Conservation (phyloP, 2,113 vertebrate genomes). For the Ptychochromis oligacanthus region DNA sequence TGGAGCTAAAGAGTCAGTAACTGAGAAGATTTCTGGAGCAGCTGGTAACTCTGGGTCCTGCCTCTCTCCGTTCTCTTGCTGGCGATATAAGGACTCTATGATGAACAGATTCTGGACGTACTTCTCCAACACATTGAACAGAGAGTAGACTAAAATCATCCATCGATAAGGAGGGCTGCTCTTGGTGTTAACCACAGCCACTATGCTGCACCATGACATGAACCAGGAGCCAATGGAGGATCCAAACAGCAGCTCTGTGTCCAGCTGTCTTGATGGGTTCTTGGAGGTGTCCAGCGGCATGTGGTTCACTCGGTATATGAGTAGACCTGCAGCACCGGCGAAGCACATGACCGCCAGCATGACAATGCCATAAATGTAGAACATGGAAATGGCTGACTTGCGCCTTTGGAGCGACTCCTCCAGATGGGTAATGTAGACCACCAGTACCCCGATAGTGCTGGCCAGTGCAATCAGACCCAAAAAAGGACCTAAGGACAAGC, state of each 20-base stretch:
- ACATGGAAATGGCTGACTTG: slow-evolving; percentile 87
- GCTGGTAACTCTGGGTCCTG: slow-evolving; percentile 68
- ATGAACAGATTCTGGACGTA: slow-evolving; percentile 96
- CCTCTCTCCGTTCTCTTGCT: slow-evolving; percentile 69
- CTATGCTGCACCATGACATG: slow-evolving; percentile 94
- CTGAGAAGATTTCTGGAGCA: slow-evolving; percentile 82
- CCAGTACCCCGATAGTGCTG: slow-evolving; percentile 88
- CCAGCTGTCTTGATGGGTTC: slow-evolving; percentile 90
- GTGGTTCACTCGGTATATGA: slow-evolving; percentile 86
- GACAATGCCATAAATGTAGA: slow-evolving; percentile 87
- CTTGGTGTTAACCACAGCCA: slow-evolving; percentile 83
- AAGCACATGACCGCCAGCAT: slow-evolving; percentile 88
- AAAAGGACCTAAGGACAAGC: slow-evolving; percentile 82
- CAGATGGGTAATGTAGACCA: slow-evolving; percentile 89
- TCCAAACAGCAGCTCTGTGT: slow-evolving; percentile 88
- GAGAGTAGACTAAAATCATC: slow-evolving; percentile 89
- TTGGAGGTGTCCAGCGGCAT: slow-evolving; percentile 84
- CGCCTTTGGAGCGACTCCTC: slow-evolving; percentile 83
- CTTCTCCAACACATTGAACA: slow-evolving; percentile 90
- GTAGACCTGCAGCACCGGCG: slow-evolving; percentile 81
- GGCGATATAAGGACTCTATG: slow-evolving; percentile 90
- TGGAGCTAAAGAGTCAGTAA: slow-evolving; percentile 77
- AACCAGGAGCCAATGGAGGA: slow-evolving; percentile 94
- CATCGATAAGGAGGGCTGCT: slow-evolving; percentile 84
- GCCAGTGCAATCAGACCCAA: slow-evolving; percentile 86